Evolutionary conservation across 1,140 invertebrate genomes (phyloP), one percentile per base, ranked within the genome.

Genomic region (Lepidurus packardi): DNA sequence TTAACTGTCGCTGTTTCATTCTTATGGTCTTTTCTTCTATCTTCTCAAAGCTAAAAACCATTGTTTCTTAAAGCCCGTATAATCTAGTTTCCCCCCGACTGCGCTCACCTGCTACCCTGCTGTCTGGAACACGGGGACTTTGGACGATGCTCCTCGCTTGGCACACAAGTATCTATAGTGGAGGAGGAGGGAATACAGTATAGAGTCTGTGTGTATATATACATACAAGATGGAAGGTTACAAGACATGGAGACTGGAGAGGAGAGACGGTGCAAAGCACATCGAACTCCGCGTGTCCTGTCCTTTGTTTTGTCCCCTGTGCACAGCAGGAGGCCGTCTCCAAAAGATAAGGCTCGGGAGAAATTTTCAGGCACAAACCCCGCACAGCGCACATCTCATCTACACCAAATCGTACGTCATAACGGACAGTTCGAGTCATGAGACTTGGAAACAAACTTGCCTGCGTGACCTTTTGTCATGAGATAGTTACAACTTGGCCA

Each of bases 261-360:
- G 53, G 21, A 16, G 53, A 65, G 53, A 65, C 53, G 21, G 53
- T 65, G 53, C 53, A 65, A 65, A 65, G 53, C 53, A 65, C 53
- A 65, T 65, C 53, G 53, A 65, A 65, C 53, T 65, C 53, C 16
- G 53, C 53, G 53, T 65, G 53, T 65, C 21, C 53, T 65, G 53
- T 65, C 53, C 53, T 65, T 65, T 65, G 53, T 65, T 65, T 65
- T 65, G 53, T 65, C 53, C 53, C 53, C 53, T n/a, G 53, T 65
- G 16, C 53, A 13, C 53, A 65, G 53, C 53, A 21, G 53, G 53
- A 65, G 16, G 13, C 53, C 53, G 53, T 65, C 53, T 65, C 53
- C 53, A 13, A 13, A n/a, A 65, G 53, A 65, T 65, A 65, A 65
- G 53, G 53, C 16, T 21, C 6, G 53, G 53, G 53, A 65, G 53